A percentile compares a stretch with the other conserved stretches of the same genome.
Evolutionary conservation across 2,113 vertebrate genomes (phyloP).

Genomic region (Mobula hypostoma): DNA sequence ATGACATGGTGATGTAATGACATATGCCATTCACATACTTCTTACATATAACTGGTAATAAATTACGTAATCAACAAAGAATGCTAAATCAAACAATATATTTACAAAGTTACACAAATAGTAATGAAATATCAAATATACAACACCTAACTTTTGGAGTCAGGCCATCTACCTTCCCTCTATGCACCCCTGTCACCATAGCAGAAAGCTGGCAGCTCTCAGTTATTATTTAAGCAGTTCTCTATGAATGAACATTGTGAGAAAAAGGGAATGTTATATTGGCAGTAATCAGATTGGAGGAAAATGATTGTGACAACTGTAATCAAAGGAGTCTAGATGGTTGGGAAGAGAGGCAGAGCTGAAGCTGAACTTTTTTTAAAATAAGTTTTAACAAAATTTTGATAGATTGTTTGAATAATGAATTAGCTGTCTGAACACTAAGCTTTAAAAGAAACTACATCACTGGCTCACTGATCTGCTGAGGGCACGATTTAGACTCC

Average conservation of each 20-base stretch:
- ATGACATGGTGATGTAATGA: too few species aligned
- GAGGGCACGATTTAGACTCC: conserved; percentile 2
- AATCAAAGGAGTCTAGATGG: background rate
- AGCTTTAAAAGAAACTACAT: background rate
- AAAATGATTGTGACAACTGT: background rate
- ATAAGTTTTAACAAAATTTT: background rate
- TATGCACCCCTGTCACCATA: background rate
- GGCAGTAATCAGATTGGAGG: background rate
- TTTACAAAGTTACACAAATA: too few species aligned
- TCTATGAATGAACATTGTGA: background rate
- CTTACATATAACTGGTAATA: too few species aligned
- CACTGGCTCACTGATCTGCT: conserved; percentile 10
- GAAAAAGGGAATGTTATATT: background rate
- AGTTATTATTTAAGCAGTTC: background rate
- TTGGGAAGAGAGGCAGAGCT: background rate
- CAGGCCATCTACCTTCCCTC: background rate
- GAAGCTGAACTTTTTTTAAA: background rate
- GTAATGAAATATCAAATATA: too few species aligned
- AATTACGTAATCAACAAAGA: too few species aligned
- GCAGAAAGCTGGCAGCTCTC: background rate
- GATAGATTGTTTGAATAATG: conserved; percentile 15
- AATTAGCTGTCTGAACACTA: background rate
- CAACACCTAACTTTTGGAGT: too few species aligned
- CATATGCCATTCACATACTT: too few species aligned
- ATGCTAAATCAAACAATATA: too few species aligned